These are phyloP conservation scores for Gambusia yucatana DNA, from an alignment of 2,797 vertebrate species.

Conservation along the genomic window DNA sequence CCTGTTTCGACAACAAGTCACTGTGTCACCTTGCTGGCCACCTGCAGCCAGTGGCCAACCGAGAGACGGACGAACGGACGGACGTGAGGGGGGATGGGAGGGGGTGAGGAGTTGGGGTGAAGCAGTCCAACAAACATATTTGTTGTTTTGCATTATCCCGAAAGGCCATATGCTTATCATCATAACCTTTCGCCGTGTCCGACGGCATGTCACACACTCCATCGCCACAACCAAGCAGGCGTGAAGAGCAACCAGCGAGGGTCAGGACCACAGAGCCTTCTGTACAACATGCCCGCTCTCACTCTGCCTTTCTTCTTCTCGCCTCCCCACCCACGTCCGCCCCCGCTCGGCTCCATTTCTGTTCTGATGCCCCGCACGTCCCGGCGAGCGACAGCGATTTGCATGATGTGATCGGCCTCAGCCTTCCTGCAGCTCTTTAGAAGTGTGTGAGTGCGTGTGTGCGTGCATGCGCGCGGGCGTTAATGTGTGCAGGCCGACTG, in stretches of 20 bases:
- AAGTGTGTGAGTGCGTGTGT: slow-evolving; percentile 38
- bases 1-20: slow-evolving; percentile 70
- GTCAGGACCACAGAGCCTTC: slow-evolving; percentile 62
- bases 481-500: slow-evolving; percentile 57
- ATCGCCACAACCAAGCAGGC: slow-evolving; percentile 64
- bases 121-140: slow-evolving; percentile 58
- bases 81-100: too few species aligned
- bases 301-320: not conserved
- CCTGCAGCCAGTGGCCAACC: slow-evolving; percentile 69
- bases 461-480: slow-evolving; percentile 30
- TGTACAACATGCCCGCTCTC: slow-evolving; percentile 31
- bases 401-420: slow-evolving; percentile 75
- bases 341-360: slow-evolving; percentile 33
- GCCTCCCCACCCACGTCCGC: not conserved
- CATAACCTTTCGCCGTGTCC: slow-evolving; percentile 68
- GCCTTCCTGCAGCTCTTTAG: slow-evolving; percentile 70
- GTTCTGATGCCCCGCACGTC: slow-evolving; percentile 70
- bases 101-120: slow-evolving; percentile 38
- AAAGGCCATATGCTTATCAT: slow-evolving; percentile 79
- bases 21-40: slow-evolving; percentile 79
- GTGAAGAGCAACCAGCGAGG: slow-evolving; percentile 70
- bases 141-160: slow-evolving; percentile 57
- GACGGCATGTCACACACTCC: slow-evolving; percentile 66
- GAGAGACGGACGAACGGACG: not conserved
- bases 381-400: slow-evolving; percentile 68